Base-by-base conservation (phyloP, 2,797 vertebrate species). In the Geranospiza caerulescens region DNA sequence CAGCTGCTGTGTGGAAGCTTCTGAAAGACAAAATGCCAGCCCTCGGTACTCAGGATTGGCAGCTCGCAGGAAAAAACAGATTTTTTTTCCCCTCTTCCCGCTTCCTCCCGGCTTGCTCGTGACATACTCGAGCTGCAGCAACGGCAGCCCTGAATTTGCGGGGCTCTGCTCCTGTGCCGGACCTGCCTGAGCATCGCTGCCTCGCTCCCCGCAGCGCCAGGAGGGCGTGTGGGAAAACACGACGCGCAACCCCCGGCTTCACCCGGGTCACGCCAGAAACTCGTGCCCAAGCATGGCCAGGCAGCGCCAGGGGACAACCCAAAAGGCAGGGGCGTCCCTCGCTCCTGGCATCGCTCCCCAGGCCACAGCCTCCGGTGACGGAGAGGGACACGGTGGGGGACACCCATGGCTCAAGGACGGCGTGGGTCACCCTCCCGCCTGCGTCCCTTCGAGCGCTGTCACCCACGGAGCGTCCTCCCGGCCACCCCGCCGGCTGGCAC, bases 371-470 rank as follows among this genome's bases (percentile, higher is more conserved):
- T 20, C 68, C 18, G n/a, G 22, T 5, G 50, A 33, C 0, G 3
- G 38, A 45, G 22, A 45, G 10, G 50, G 67, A 64, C 21, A 2
- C 1, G 2, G 45, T 0, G 13, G 29, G 42, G 21, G 52, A 17
- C 33, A n/a, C 5, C 4, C n/a, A 20, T 1, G 1, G 76, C 71
- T 78, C 12, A 1, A n/a, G 63, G 75, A 55, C 10, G 5, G 11
- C 4, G 3, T 9, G 40, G 33, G 83, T 48, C 63, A 44, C 21
- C 63, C 22, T 67, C 40, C 47, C 21, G 9, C 34, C 29, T 7
- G 16, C 0, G 0, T 55, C 56, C 67, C 9, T 8, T 10, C 6
- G 1, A 33, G 47, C 0, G 2, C 36, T 11, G 42, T 27, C 72
- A 76, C 42, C 60, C n/a, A 6, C 6, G 34, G 40, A 80, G 44